Conservation (phyloP, 2,797 vertebrate species). For the Poliocrania exsul region DNA sequence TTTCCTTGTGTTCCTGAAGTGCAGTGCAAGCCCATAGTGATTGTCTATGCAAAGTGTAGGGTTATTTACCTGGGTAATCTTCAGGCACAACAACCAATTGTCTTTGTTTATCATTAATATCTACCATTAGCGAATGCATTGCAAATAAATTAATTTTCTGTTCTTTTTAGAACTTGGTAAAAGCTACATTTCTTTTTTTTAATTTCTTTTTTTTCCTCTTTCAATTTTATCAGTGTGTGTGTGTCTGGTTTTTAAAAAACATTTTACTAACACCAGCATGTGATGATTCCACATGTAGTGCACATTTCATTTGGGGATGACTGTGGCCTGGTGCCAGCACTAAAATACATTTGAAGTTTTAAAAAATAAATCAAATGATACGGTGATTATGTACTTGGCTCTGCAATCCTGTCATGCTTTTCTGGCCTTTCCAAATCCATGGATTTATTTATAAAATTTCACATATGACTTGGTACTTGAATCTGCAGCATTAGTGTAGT, state of each 20-base stretch:
- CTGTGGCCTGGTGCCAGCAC: neutral
- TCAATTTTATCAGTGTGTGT: neutral
- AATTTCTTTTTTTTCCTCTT: neutral
- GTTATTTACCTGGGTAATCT: neutral
- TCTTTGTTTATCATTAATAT: neutral
- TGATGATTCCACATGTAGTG: neutral
- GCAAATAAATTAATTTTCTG: neutral
- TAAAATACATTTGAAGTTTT: neutral
- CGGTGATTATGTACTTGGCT: neutral
- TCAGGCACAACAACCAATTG: neutral
- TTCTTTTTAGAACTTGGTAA: neutral
- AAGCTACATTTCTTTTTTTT: neutral
- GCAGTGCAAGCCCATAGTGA: neutral
- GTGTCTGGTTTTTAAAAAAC: neutral
- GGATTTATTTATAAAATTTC: neutral
- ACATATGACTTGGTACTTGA: neutral
- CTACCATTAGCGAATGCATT: neutral
- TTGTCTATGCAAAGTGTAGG: neutral
- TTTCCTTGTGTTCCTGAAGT: neutral
- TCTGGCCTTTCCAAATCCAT: neutral
- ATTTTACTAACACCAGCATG: neutral
- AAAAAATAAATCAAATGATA: slow-evolving; percentile 16
- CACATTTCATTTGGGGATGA: neutral
- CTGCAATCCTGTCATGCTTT: neutral
- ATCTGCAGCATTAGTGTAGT: neutral